Percentiles rank a stretch among this genome's conserved stretches.
phyloP scores from a whole-genome alignment of 1,140 invertebrate species.

The Penaeus japonicus region DNA sequence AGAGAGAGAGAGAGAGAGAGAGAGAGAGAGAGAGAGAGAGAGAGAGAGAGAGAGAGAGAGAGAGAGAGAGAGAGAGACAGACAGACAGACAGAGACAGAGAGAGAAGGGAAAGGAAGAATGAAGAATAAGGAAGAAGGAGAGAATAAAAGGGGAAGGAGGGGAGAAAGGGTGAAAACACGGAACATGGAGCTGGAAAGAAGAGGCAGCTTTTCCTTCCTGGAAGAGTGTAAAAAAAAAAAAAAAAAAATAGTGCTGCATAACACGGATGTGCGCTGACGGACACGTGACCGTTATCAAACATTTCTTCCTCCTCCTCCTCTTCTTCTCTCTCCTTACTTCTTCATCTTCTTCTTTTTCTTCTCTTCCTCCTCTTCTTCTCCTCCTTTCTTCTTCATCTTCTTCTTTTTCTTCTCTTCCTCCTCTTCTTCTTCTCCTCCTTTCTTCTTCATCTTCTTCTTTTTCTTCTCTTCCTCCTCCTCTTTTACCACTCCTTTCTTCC shows the following conservation, averaged over 20 bases:
- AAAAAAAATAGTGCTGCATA: too few relatives aligned
- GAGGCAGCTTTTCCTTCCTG: too few relatives aligned
- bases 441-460: neutral
- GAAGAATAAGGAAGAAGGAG: neutral
- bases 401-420: neutral
- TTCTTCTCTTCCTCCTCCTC: neutral
- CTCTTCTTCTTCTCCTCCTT: too few relatives aligned
- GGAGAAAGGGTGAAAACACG: conserved; percentile 8
- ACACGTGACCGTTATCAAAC: too few relatives aligned
- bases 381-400: neutral
- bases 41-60: conserved; percentile 8
- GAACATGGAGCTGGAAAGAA: too few relatives aligned
- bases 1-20: too few relatives aligned
- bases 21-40: neutral
- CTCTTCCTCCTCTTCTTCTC: neutral
- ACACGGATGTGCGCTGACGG: too few relatives aligned
- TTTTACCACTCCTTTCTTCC: neutral
- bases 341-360: neutral
- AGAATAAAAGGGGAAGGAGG: neutral
- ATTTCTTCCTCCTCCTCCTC: too few relatives aligned
- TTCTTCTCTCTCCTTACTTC: too few relatives aligned
- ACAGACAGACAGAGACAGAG: conserved; percentile 1
- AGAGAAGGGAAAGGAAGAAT: neutral
- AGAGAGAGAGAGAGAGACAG: conserved; percentile 15
- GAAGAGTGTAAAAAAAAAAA: too few relatives aligned